phyloP scores from a whole-genome alignment of 2,888 invertebrate species.

The Oxyscelio sp. region DNA sequence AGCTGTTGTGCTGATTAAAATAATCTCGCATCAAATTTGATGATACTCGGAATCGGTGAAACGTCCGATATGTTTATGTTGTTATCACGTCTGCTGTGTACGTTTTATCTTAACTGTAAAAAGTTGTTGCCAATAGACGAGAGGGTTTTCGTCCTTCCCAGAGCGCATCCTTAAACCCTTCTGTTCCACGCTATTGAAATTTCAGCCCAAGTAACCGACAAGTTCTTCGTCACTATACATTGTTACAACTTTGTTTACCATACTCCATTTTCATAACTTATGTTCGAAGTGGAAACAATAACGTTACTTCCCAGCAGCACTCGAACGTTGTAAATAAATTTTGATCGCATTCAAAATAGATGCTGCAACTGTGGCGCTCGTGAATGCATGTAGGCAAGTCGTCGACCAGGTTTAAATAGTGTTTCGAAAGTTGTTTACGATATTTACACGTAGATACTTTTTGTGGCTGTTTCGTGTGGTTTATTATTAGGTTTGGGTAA shows the following conservation, averaged over 20 bases:
- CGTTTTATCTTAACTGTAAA: neutral
- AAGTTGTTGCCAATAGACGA: neutral
- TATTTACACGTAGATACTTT: conserved; percentile 26
- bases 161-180: neutral
- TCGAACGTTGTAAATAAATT: conserved; percentile 47
- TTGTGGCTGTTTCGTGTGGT: conserved; percentile 3
- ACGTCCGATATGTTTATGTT: too few relatives aligned
- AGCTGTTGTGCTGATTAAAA: too few relatives aligned
- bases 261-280: conserved; percentile 56
- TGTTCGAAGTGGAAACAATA: conserved; percentile 54
- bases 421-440: conserved; percentile 62
- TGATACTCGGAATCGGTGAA: too few relatives aligned
- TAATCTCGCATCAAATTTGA: too few relatives aligned
- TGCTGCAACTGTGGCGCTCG: conserved; percentile 20
- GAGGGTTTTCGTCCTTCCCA: neutral
- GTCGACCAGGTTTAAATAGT: conserved; percentile 52
- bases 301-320: conserved; percentile 37
- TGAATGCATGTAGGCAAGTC: conserved; percentile 29
- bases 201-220: conserved; percentile 24
- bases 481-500: conserved; percentile 11
- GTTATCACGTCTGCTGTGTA: too few relatives aligned
- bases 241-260: conserved; percentile 45
- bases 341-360: conserved; percentile 47
- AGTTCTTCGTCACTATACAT: conserved; percentile 30
- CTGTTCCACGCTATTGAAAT: conserved; percentile 45